Evolutionary conservation across 1,140 invertebrate genomes (phyloP).

Genomic region (Lasioglossum albipes): DNA sequence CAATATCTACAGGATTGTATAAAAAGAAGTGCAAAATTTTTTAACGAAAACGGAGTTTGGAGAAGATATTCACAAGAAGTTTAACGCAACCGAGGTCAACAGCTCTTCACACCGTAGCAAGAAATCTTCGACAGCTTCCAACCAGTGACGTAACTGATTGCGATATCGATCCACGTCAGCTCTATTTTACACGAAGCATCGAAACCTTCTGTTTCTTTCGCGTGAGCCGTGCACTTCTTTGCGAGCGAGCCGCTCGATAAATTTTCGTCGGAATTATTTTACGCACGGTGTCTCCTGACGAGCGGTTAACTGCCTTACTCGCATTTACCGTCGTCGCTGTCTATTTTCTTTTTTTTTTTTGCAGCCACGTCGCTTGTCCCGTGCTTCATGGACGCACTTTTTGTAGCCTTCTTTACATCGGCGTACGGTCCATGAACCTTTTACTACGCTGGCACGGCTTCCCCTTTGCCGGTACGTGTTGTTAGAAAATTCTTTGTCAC

Average conservation of each 20-base stretch:
- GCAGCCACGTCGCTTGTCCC: not conserved
- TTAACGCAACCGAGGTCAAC: no score
- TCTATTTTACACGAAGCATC: no score
- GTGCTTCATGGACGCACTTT: not conserved
- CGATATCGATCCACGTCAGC: no score
- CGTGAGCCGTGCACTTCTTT: no score
- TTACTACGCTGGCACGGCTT: not conserved
- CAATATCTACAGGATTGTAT: no score
- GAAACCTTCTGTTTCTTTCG: no score
- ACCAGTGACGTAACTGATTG: no score
- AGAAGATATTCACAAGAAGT: no score
- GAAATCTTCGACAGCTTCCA: no score
- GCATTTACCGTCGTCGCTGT: not conserved
- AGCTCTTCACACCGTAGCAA: no score
- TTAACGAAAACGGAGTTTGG: no score
- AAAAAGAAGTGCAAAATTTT: no score
- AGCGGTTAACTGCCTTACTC: not conserved
- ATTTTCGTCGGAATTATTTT: not conserved
- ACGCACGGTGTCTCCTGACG: not conserved
- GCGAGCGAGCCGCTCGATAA: not conserved
- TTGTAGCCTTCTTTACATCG: slow-evolving; percentile 3
- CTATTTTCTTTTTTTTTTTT: not conserved
- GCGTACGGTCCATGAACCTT: not conserved
- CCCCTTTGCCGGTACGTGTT: not conserved
- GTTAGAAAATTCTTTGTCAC: slow-evolving; percentile 6